Evolutionary conservation across 1,140 invertebrate species (phyloP).

Genomic region (Drosophila ironensis): DNA sequence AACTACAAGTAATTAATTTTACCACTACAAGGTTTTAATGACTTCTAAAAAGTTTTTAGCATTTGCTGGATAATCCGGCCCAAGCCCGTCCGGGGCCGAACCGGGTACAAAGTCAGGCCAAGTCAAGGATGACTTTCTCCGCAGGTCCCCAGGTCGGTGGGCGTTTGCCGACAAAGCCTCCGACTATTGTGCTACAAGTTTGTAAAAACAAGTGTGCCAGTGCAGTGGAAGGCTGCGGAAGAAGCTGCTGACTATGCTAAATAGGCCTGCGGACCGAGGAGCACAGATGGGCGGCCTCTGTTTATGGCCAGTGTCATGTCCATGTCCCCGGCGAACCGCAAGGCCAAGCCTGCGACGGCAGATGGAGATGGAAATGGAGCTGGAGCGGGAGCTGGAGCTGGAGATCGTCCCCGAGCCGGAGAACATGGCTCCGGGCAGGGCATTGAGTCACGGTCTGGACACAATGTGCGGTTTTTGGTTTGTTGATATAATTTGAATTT

Average conservation of each 20-base stretch:
- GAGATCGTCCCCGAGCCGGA: neutral
- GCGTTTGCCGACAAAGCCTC: slow-evolving; percentile 62
- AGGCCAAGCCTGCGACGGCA: slow-evolving; percentile 45
- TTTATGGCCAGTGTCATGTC: slow-evolving; percentile 48
- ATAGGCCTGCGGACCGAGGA: slow-evolving; percentile 11
- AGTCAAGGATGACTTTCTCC: slow-evolving; percentile 46
- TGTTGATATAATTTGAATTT: slow-evolving; percentile 81
- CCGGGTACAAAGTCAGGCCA: slow-evolving; percentile 34
- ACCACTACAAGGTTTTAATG: slow-evolving; percentile 82
- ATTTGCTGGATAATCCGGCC: slow-evolving; percentile 76
- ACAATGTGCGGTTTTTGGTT: slow-evolving; percentile 69
- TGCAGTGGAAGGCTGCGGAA: slow-evolving; percentile 1
- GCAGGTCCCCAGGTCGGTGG: neutral
- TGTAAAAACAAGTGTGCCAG: slow-evolving; percentile 42
- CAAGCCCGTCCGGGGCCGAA: slow-evolving; percentile 21
- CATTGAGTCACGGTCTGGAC: slow-evolving; percentile 64
- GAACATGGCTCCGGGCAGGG: neutral
- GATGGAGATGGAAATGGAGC: neutral
- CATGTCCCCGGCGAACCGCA: slow-evolving; percentile 42
- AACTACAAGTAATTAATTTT: slow-evolving; percentile 82
- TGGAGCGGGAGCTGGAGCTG: slow-evolving; percentile 6
- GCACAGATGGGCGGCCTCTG: slow-evolving; percentile 15
- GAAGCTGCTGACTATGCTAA: slow-evolving; percentile 28
- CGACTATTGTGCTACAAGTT: slow-evolving; percentile 76
- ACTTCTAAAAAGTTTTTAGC: slow-evolving; percentile 81